Conservation (phyloP, 2,888 invertebrate species). For the Philonicus albiceps region DNA sequence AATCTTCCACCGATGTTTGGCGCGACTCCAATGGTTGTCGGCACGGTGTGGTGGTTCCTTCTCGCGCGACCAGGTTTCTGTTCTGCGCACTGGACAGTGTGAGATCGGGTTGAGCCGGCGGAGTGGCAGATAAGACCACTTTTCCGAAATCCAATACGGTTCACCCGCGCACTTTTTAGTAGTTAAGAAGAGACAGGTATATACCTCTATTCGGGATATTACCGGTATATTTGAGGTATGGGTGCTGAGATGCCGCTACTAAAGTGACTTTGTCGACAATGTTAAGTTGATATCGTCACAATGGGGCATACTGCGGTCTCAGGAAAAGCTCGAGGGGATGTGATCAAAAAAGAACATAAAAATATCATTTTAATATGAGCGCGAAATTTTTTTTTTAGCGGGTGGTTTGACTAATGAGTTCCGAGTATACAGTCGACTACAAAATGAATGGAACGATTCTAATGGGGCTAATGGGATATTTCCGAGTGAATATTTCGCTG, state of each 20-base stretch:
- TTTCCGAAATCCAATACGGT: constrained; percentile 41
- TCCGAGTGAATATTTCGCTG: background rate
- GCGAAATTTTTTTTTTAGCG: constrained; percentile 22
- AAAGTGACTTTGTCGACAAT: background rate
- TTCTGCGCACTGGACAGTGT: background rate
- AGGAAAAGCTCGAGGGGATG: background rate
- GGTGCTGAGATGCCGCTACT: background rate
- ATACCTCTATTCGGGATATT: background rate
- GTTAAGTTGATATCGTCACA: constrained; percentile 2
- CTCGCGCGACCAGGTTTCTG: background rate
- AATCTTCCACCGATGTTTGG: background rate
- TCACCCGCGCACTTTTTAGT: constrained; percentile 16
- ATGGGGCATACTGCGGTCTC: background rate
- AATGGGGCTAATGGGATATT: background rate
- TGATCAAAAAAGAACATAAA: background rate
- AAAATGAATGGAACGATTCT: background rate
- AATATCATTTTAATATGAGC: background rate
- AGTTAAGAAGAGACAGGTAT: background rate
- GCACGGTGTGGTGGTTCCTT: background rate
- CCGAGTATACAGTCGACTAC: background rate
- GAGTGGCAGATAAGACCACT: constrained; percentile 35
- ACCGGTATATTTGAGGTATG: background rate
- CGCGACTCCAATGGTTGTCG: constrained; percentile 6
- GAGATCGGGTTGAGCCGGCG: constrained; percentile 21
- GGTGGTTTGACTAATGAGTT: constrained; percentile 19